These are phyloP conservation scores for Sinocyclocheilus anophthalmus DNA, from an alignment of 2,113 vertebrate genomes.

Conservation along the genomic window DNA sequence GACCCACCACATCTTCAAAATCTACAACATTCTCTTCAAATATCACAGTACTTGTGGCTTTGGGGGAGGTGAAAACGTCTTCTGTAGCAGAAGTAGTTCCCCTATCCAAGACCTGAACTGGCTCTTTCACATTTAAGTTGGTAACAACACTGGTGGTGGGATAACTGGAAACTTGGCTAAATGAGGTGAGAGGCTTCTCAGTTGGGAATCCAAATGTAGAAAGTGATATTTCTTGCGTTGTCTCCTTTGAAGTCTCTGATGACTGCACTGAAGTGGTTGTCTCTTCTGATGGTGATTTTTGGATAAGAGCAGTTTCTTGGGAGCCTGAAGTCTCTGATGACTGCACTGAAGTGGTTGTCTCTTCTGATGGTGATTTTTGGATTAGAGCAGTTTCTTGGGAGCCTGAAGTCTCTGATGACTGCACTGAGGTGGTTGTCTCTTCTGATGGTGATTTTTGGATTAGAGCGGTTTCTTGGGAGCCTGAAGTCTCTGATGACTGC, in stretches of 20 bases:
- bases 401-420: too few species aligned
- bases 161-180: not conserved
- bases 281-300: too few species aligned
- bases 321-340: too few species aligned
- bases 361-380: too few species aligned
- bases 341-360: too few species aligned
- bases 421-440: too few species aligned
- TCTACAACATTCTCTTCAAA: conserved; percentile 37
- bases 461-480: too few species aligned
- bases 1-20: conserved; percentile 34
- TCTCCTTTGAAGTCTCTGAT: conserved; percentile 8
- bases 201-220: not conserved
- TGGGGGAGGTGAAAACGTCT: not conserved
- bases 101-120: not conserved
- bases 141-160: not conserved
- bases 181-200: not conserved
- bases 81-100: not conserved
- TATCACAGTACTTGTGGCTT: not conserved
- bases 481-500: too few species aligned
- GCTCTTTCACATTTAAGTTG: not conserved
- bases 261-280: too few species aligned
- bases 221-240: not conserved
- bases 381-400: too few species aligned
- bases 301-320: too few species aligned
- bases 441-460: too few species aligned